Percentiles rank a stretch among this genome's conserved stretches.
phyloP scores from a whole-genome alignment of 2,888 invertebrate species.

The Drosophila fulvimacula region DNA sequence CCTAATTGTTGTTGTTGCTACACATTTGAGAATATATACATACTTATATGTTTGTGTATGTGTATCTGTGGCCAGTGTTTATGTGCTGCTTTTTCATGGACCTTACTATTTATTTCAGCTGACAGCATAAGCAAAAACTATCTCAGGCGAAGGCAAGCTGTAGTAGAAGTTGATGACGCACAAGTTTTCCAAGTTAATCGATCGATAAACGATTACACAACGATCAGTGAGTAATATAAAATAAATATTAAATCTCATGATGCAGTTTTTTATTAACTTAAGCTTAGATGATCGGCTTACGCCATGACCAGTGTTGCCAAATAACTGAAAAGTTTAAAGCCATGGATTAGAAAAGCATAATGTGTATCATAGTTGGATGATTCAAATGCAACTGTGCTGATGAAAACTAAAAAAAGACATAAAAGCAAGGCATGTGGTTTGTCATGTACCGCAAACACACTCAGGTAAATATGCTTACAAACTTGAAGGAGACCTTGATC shows the following conservation, averaged over 20 bases:
- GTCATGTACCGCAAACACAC: constrained; percentile 16
- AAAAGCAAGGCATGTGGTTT: constrained; percentile 9
- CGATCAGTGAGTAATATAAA: background rate
- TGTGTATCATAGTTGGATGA: constrained; percentile 3
- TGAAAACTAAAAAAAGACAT: constrained; percentile 3
- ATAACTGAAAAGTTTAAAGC: too few species aligned
- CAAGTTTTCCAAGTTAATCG: background rate
- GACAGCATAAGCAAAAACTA: constrained; percentile 17
- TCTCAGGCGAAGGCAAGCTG: background rate
- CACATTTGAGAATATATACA: constrained; percentile 14
- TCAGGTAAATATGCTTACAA: constrained; percentile 8
- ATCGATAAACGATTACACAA: background rate
- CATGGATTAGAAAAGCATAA: constrained; percentile 1
- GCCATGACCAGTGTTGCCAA: background rate
- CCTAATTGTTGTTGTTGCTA: constrained; percentile 45
- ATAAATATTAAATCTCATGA: background rate
- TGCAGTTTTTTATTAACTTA: background rate
- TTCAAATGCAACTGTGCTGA: constrained; percentile 31
- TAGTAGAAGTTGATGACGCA: background rate
- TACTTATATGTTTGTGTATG: constrained; percentile 1
- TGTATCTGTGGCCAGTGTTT: constrained; percentile 28
- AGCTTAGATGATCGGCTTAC: background rate
- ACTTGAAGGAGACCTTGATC: constrained; percentile 60
- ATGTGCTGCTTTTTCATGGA: constrained; percentile 44
- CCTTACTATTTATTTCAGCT: constrained; percentile 42